Percentiles rank a stretch among this genome's conserved stretches.
These are phyloP conservation scores for Parazoanthus swiftii DNA, from an alignment of 92 coral and sea anemone species.

Conservation along the genomic window DNA sequence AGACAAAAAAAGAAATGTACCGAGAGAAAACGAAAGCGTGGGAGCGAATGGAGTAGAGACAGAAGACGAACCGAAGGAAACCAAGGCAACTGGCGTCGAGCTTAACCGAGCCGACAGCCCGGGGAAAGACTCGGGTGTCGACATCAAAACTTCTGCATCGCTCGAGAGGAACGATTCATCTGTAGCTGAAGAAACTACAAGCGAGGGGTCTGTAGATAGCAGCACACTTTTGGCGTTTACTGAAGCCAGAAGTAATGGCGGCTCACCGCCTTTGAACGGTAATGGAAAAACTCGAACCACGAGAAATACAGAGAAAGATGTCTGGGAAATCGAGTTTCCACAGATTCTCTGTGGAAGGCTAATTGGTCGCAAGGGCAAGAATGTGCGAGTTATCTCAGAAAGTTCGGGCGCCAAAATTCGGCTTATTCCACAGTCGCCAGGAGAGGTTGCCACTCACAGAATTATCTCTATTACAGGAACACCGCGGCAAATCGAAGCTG, in stretches of 20 bases:
- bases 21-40: not conserved
- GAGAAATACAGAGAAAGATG: conserved; percentile 65
- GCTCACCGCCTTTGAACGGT: conserved; percentile 50
- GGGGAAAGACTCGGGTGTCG: conserved; percentile 74
- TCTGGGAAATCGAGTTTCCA: conserved; percentile 96
- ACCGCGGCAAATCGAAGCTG: conserved; percentile 71
- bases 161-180: conserved; percentile 74
- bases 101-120: conserved; percentile 46
- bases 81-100: not conserved
- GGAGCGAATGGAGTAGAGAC: not conserved
- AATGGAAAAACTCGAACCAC: conserved; percentile 42
- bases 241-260: conserved; percentile 56
- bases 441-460: conserved; percentile 89
- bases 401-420: conserved; percentile 93
- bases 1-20: conserved; percentile 2
- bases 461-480: conserved; percentile 90
- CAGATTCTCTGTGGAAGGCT: conserved; percentile 95
- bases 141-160: conserved; percentile 55
- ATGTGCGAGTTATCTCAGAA: conserved; percentile 87
- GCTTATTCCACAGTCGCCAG: conserved; percentile 91
- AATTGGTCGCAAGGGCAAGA: conserved; percentile 96
- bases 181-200: conserved; percentile 68
- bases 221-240: conserved; percentile 64
- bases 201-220: conserved; percentile 85
- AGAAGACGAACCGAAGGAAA: conserved; percentile 1